These are phyloP conservation scores for Bombus confusus DNA, from an alignment of 1,140 invertebrate genomes.

Conservation along the genomic window DNA sequence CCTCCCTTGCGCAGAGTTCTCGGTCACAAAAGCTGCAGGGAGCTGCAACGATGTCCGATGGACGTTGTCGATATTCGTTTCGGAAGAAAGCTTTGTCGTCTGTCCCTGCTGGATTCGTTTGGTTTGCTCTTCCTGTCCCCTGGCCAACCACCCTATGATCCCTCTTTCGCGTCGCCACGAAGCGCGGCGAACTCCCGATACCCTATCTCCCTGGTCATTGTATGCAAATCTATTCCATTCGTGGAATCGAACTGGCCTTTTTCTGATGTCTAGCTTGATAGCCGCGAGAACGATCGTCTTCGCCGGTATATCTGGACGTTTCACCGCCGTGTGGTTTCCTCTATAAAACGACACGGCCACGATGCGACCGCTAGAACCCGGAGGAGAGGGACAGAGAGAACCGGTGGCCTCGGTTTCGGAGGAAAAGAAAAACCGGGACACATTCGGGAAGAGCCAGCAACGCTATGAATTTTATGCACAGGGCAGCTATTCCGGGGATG, in stretches of 20 bases:
- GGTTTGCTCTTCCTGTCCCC: neutral
- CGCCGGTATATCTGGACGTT: slow-evolving; percentile 56
- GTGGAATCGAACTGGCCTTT: slow-evolving; percentile 78
- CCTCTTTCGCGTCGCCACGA: slow-evolving; percentile 23
- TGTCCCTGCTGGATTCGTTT: slow-evolving; percentile 56
- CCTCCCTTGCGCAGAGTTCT: neutral
- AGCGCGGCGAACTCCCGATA: slow-evolving; percentile 52
- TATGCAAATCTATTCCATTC: slow-evolving; percentile 80
- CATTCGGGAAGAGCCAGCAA: slow-evolving; percentile 8
- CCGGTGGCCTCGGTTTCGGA: neutral
- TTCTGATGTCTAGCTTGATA: slow-evolving; percentile 80
- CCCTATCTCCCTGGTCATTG: slow-evolving; percentile 77
- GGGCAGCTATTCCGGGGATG: neutral
- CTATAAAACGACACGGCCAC: slow-evolving; percentile 33
- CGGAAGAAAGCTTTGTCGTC: slow-evolving; percentile 73
- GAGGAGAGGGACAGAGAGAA: slow-evolving; percentile 15
- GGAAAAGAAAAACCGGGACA: slow-evolving; percentile 46
- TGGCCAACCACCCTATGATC: neutral
- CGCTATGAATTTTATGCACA: slow-evolving; percentile 47
- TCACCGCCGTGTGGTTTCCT: slow-evolving; percentile 57
- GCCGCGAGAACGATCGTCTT: slow-evolving; percentile 72
- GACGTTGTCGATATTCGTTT: slow-evolving; percentile 56
- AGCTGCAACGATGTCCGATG: slow-evolving; percentile 24
- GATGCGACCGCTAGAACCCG: neutral
- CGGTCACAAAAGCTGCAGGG: slow-evolving; percentile 16